Conservation (phyloP, 2,888 invertebrate genomes). For the Erebia ligea region DNA sequence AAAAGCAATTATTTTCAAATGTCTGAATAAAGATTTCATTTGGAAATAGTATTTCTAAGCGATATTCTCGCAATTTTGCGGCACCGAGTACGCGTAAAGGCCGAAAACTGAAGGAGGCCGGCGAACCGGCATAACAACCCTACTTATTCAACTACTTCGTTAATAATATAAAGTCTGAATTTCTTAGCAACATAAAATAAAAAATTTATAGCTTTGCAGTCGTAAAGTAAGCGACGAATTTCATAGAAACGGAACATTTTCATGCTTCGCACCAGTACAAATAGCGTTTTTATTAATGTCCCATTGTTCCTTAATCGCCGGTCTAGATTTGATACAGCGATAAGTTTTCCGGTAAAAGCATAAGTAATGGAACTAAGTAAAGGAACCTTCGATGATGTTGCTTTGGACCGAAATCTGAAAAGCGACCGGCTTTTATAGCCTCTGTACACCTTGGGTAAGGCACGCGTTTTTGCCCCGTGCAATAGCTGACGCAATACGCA, state of each 20-base stretch:
- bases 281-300: constrained; percentile 70
- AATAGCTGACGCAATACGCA: background rate
- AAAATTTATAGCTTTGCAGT: constrained; percentile 23
- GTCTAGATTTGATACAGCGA: constrained; percentile 71
- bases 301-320: constrained; percentile 79
- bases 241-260: constrained; percentile 64
- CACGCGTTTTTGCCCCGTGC: background rate
- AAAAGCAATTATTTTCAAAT: no score
- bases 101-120: no score
- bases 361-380: constrained; percentile 57
- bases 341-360: constrained; percentile 74
- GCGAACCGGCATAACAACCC: no score
- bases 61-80: no score
- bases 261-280: constrained; percentile 67
- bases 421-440: constrained; percentile 39
- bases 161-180: constrained; percentile 3
- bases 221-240: constrained; percentile 34
- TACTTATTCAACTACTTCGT: background rate
- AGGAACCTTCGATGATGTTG: constrained; percentile 59
- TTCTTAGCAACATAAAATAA: constrained; percentile 12
- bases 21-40: no score
- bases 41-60: no score
- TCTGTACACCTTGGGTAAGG: background rate
- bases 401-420: constrained; percentile 58
- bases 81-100: no score